Evolutionary conservation across 2,113 vertebrate genomes (phyloP).

Genomic region (Neotragus moschatus): DNA sequence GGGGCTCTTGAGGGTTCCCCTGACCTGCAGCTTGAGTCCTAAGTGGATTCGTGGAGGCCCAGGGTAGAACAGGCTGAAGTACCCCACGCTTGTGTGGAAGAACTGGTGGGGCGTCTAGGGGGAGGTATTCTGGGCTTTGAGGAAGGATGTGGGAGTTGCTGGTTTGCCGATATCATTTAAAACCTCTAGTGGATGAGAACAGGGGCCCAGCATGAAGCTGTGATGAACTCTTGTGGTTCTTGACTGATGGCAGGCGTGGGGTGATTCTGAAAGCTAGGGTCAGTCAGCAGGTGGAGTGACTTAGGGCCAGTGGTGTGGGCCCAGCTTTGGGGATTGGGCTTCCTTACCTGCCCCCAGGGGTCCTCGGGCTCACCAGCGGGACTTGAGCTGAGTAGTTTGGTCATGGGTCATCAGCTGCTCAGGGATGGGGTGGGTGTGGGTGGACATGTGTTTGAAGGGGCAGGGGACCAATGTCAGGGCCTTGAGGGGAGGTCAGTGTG

Average conservation of each 20-base stretch:
- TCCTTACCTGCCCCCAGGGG: background rate
- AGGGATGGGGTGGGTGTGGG: background rate
- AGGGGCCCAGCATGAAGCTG: background rate
- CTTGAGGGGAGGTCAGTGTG: background rate
- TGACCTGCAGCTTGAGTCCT: background rate
- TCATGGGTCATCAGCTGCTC: background rate
- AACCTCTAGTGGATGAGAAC: background rate
- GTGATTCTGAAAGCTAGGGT: background rate
- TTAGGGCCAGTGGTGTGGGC: background rate
- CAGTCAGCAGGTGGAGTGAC: background rate
- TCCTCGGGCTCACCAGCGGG: background rate
- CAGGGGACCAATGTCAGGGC: background rate
- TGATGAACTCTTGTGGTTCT: no score
- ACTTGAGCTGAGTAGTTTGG: background rate
- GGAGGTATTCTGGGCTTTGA: background rate
- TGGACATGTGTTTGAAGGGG: background rate
- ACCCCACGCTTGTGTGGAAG: background rate
- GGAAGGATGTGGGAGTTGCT: background rate
- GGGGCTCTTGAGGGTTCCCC: background rate
- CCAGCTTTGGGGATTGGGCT: background rate
- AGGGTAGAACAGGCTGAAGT: background rate
- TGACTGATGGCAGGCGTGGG: accelerated
- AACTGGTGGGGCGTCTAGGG: accelerated
- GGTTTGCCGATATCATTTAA: background rate
- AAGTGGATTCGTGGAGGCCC: background rate